Conservation (phyloP, 2,888 invertebrate genomes). For the Macrosoma leucophasiata region DNA sequence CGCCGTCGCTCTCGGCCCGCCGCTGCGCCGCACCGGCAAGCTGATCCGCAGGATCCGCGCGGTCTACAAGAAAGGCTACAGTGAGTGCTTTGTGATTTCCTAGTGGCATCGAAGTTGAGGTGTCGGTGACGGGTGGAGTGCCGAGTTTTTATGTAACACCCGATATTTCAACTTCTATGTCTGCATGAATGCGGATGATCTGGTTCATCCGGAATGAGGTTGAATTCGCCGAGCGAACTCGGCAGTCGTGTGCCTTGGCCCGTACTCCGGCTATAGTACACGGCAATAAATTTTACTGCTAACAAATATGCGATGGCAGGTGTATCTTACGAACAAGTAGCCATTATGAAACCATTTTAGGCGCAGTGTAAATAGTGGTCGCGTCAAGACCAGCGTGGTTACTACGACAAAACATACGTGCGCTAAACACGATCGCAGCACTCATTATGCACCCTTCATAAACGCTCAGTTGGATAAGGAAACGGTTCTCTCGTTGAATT, state of each 20-base stretch:
- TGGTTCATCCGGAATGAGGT: too few relatives aligned
- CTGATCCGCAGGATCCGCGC: slow-evolving; percentile 63
- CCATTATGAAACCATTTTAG: slow-evolving; percentile 73
- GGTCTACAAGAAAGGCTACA: slow-evolving; percentile 69
- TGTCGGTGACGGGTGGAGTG: slow-evolving; percentile 22
- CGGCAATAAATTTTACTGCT: slow-evolving; percentile 47
- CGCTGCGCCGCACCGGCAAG: slow-evolving; percentile 58
- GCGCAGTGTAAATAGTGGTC: slow-evolving; percentile 59
- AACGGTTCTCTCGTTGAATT: too few relatives aligned
- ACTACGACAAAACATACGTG: slow-evolving; percentile 48
- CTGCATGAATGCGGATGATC: too few relatives aligned
- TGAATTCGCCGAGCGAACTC: too few relatives aligned
- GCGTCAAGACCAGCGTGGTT: slow-evolving; percentile 41
- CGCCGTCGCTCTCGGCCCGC: slow-evolving; percentile 66
- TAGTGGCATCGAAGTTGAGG: slow-evolving; percentile 38
- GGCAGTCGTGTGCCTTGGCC: too few relatives aligned
- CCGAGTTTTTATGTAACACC: slow-evolving; percentile 20
- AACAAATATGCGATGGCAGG: slow-evolving; percentile 64
- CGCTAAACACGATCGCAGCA: slow-evolving; percentile 40
- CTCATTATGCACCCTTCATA: slow-evolving; percentile 72
- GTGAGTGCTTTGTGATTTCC: slow-evolving; percentile 58
- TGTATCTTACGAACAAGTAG: slow-evolving; percentile 66
- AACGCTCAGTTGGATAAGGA: slow-evolving; percentile 58
- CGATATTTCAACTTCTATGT: slow-evolving; percentile 40
- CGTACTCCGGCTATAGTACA: slow-evolving; percentile 32